phyloP scores from a whole-genome alignment of 2,113 vertebrate species.

The Syrrhaptes paradoxus region DNA sequence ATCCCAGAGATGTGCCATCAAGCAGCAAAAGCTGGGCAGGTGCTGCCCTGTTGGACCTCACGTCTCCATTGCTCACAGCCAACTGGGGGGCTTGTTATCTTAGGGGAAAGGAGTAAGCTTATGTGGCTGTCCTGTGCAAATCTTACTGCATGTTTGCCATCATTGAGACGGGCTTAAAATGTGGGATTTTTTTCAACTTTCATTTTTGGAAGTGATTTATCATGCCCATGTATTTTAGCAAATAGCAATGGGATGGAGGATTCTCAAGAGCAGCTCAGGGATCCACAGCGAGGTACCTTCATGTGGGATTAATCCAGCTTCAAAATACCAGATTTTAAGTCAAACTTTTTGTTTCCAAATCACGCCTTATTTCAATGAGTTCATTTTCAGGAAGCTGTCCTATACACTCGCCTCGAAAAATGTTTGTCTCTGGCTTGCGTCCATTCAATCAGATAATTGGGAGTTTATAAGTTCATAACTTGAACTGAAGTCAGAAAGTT shows the following conservation, averaged over 20 bases:
- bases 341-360: not conserved
- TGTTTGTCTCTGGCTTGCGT: not conserved
- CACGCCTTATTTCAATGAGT: not conserved
- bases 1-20: not conserved
- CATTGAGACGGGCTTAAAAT: not conserved
- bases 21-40: not conserved
- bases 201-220: not conserved
- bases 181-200: not conserved
- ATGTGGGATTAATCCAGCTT: not conserved
- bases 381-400: conserved; percentile 43
- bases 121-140: not conserved
- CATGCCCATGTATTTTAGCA: not conserved
- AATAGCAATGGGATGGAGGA: not conserved
- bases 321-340: not conserved
- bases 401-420: not conserved
- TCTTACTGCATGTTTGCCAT: not conserved
- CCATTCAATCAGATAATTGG: conserved; percentile 28
- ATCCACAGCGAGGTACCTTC: not conserved
- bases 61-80: not conserved
- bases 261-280: not conserved
- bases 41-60: not conserved
- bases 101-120: not conserved
- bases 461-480: conserved; percentile 48
- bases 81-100: not conserved
- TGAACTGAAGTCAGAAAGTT: conserved; percentile 31